These are phyloP conservation scores for Protobothrops flavoviridis DNA, from an alignment of 2,113 vertebrate genomes.

Conservation along the genomic window DNA sequence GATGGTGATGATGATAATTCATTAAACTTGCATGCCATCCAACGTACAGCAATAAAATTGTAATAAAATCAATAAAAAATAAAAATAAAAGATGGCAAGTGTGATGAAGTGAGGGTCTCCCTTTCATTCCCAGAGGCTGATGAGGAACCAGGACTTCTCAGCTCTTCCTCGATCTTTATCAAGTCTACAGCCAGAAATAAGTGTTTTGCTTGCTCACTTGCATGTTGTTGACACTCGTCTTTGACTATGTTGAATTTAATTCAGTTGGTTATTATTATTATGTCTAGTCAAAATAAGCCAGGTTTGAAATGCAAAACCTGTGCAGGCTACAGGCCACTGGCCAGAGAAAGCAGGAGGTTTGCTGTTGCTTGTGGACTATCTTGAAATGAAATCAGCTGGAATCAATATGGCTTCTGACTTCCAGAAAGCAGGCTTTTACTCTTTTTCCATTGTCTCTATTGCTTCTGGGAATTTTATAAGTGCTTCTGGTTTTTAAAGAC, in stretches of 20 bases:
- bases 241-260: neutral
- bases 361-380: neutral
- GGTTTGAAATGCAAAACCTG: neutral
- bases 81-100: neutral
- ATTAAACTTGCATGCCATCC: neutral
- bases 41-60: neutral
- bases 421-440: neutral
- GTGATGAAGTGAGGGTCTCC: neutral
- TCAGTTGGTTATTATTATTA: neutral
- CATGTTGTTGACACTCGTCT: neutral
- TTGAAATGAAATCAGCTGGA: neutral
- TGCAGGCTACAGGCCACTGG: neutral
- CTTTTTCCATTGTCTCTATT: neutral
- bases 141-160: neutral
- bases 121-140: neutral
- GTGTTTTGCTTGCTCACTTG: neutral
- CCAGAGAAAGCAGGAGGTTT: neutral
- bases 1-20: neutral
- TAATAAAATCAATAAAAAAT: neutral
- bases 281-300: neutral
- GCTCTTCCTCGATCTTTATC: neutral
- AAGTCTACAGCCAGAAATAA: neutral
- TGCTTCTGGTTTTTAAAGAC: neutral
- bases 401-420: neutral
- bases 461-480: neutral